Evolutionary conservation across 2,113 vertebrate species (phyloP).

Genomic region (Bos indicus): DNA sequence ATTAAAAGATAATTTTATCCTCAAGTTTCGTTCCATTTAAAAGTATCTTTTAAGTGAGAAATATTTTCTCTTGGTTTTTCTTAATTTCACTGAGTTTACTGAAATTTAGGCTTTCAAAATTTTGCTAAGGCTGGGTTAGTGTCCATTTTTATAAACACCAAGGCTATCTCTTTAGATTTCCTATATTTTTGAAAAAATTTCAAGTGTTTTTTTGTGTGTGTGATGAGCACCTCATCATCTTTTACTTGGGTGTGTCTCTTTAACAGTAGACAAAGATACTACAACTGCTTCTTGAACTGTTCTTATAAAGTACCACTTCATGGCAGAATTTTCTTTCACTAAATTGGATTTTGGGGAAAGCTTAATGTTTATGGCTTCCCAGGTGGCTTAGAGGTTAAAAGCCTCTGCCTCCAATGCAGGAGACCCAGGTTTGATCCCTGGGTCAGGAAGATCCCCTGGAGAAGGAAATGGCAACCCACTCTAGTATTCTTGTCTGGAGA

Average conservation of each 20-base stretch:
- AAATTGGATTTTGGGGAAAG: conserved; percentile 57
- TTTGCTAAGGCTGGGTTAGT: background rate
- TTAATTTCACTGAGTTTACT: background rate
- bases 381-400: too few relatives aligned
- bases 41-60: conserved; percentile 5
- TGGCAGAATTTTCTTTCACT: conserved; percentile 49
- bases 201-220: background rate
- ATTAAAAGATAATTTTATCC: background rate
- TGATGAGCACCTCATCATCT: background rate
- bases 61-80: conserved; percentile 9
- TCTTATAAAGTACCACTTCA: conserved; percentile 49
- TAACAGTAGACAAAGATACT: conserved; percentile 17
- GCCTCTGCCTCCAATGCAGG: too few relatives aligned
- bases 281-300: conserved; percentile 42
- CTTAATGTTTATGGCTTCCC: conserved; percentile 33
- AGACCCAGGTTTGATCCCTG: too few relatives aligned
- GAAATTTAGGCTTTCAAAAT: conserved; percentile 25
- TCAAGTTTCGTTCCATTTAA: background rate
- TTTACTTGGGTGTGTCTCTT: conserved; percentile 35
- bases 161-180: background rate
- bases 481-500: too few relatives aligned
- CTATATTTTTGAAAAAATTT: background rate
- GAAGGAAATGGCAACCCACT: too few relatives aligned
- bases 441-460: too few relatives aligned
- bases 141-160: background rate